phyloP scores from a whole-genome alignment of 2,888 invertebrate species.

The Agrochola circellaris region DNA sequence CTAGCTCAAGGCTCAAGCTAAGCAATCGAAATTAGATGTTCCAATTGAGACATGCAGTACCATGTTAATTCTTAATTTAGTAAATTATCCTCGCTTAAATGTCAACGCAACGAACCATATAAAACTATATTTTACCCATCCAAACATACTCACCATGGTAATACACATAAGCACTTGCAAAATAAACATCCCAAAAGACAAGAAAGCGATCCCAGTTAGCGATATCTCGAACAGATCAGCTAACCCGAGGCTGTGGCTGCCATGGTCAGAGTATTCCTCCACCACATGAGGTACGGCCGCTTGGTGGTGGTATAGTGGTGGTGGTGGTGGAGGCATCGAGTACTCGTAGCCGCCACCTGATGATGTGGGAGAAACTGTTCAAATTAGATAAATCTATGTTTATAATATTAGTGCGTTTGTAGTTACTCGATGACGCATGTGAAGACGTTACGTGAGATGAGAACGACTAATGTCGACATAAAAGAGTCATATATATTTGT shows the following conservation, averaged over 20 bases:
- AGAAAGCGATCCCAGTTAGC: slow-evolving; percentile 94
- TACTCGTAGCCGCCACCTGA: slow-evolving; percentile 87
- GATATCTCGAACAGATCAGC: slow-evolving; percentile 95
- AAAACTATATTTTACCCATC: not conserved
- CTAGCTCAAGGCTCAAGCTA: too few relatives aligned
- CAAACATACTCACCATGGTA: slow-evolving; percentile 87
- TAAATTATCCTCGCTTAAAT: not conserved
- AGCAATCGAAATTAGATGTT: too few relatives aligned
- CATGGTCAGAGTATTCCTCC: slow-evolving; percentile 83
- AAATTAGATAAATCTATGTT: slow-evolving; percentile 27
- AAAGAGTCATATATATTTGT: not conserved
- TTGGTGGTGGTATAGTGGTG: slow-evolving; percentile 81
- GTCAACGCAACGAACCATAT: not conserved
- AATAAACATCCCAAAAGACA: slow-evolving; percentile 95
- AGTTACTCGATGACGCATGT: not conserved
- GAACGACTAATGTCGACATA: not conserved
- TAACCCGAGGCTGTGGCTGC: slow-evolving; percentile 91
- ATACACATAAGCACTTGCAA: slow-evolving; percentile 95
- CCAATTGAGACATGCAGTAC: too few relatives aligned
- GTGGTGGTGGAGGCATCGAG: slow-evolving; percentile 87
- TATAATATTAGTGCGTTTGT: not conserved
- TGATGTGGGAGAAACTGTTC: slow-evolving; percentile 43
- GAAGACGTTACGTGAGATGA: not conserved
- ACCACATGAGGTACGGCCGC: slow-evolving; percentile 72
- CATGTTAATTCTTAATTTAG: not conserved